Evolutionary conservation across 2,113 vertebrate species (phyloP).

Genomic region (Myotis brandtii): DNA sequence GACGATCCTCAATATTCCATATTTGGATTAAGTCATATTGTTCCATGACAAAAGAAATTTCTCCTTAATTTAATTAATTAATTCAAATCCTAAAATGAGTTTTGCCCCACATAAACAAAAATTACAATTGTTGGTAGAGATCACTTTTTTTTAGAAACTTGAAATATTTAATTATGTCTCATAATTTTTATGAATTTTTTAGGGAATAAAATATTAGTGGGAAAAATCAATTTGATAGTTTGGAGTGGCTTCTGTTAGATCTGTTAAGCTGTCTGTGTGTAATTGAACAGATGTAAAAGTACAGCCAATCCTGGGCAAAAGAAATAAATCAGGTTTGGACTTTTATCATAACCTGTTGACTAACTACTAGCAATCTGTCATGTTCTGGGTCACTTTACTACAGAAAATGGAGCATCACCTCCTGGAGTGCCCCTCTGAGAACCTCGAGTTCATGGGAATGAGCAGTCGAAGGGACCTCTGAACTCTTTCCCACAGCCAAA

Average conservation of each 20-base stretch:
- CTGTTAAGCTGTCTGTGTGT: not conserved
- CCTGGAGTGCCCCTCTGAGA: conserved; percentile 89
- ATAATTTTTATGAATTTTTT: conserved; percentile 12
- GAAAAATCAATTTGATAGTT: conserved; percentile 4
- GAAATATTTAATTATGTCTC: conserved; percentile 13
- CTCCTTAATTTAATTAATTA: conserved; percentile 3
- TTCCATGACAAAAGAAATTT: conserved; percentile 35
- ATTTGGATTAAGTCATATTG: not conserved
- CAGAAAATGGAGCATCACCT: conserved; percentile 88
- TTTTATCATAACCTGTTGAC: conserved; percentile 86
- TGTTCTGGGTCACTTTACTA: conserved; percentile 83
- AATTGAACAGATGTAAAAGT: conserved; percentile 39
- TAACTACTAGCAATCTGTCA: conserved; percentile 86
- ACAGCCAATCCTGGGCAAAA: conserved; percentile 34
- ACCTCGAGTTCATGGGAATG: conserved; percentile 96
- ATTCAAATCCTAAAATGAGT: not conserved
- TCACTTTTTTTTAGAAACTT: conserved; percentile 52
- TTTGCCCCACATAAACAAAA: conserved; percentile 39
- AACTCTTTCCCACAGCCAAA: conserved; percentile 96
- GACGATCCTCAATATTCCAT: not conserved
- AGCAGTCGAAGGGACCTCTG: conserved; percentile 93
- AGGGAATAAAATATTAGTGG: not conserved
- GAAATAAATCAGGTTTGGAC: conserved; percentile 71
- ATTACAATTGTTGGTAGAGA: not conserved
- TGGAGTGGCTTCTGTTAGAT: not conserved